Conservation (phyloP, 2,797 vertebrate genomes). For the Enteromius viviparus region DNA sequence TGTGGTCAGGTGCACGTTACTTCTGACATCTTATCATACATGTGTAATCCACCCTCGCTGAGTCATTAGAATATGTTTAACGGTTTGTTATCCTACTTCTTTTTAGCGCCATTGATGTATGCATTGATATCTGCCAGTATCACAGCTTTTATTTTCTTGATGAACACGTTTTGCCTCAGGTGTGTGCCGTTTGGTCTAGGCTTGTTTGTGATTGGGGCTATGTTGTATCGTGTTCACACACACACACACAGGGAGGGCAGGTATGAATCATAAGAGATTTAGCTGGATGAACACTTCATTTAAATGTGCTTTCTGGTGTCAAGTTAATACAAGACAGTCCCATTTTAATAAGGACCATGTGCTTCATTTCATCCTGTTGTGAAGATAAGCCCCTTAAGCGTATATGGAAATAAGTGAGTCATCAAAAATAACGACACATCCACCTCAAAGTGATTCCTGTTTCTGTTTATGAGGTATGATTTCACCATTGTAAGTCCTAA, state of each 20-base stretch:
- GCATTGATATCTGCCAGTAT: slow-evolving; percentile 2
- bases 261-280: slow-evolving; percentile 42
- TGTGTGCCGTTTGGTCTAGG: slow-evolving; percentile 47
- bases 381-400: slow-evolving; percentile 6
- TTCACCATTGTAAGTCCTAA: neutral
- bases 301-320: neutral
- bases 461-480: neutral
- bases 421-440: neutral
- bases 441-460: neutral
- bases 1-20: neutral
- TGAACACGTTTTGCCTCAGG: slow-evolving; percentile 48
- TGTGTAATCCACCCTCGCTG: neutral
- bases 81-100: slow-evolving; percentile 8
- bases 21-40: neutral
- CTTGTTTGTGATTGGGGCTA: slow-evolving; percentile 52
- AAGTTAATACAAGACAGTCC: slow-evolving; percentile 27
- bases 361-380: neutral
- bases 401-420: slow-evolving; percentile 34
- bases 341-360: slow-evolving; percentile 7
- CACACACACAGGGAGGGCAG: neutral
- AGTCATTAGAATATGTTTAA: neutral
- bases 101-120: neutral
- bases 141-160: slow-evolving; percentile 17
- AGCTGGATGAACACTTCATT: slow-evolving; percentile 20
- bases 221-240: slow-evolving; percentile 48